Evolutionary conservation across 2,888 invertebrate species (phyloP), one percentile per base, ranked within the genome.

Genomic region (Lithophane leautieri): DNA sequence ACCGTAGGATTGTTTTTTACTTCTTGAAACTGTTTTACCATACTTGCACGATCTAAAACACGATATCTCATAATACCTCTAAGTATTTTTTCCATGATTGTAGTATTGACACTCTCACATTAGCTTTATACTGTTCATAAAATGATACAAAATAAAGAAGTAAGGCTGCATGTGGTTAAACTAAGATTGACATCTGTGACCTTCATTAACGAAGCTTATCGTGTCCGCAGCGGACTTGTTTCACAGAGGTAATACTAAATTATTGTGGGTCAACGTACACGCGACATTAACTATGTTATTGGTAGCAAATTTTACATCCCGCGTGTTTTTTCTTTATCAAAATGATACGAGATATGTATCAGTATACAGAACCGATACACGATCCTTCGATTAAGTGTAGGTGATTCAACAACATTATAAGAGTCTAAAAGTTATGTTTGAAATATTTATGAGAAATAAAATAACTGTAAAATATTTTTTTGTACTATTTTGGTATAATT

Each of bases 11-110:
- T 97, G 96, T 99, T 98, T 93, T 97, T 97, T 86, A 99, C 98
- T 97, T 98, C 97, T 94, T 98, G 97, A 95, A 99, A 99, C 95
- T 99, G 99, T 95, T 98, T 98, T 52, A 99, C 98, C 99, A 99
- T 99, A 90, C 97, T 97, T 79, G 98, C 97, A 84, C 98, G 97
- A 86, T 98, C 98, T 75, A 98, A 97, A 81, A 98, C 97, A 79
- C 99, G 97, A 94, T 99, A 99, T 90, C 98, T 97, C 97, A 99
- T 98, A 73, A 99, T 98, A 70, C 99, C 99, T 92, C 98, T 97
- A 86, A 99, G 95, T 92, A 99, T 98, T 94, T 98, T 97, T 90
- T 99, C 98, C 98, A 99, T 99, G 73, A 74, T 93, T 91, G 19
- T 63, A 68, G 63, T 77, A 68, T 76, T 79, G 73, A 80, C 78